Evolutionary conservation across 2,888 invertebrate genomes (phyloP).

Genomic region (Monoplex corrugatus): DNA sequence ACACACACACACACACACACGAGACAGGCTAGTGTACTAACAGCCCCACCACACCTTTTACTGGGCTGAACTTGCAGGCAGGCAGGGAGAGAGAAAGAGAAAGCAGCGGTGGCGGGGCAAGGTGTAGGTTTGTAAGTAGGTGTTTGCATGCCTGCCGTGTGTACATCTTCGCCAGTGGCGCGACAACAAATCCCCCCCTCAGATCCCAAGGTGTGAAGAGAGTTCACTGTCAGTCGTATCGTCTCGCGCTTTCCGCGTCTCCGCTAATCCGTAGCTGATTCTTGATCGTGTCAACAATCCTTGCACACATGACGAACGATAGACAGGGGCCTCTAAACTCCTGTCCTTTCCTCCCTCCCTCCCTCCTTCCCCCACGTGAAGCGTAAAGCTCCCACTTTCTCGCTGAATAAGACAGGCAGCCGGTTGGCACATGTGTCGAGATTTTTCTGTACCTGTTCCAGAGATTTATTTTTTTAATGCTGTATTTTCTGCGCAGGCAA

Average conservation of each 20-base stretch:
- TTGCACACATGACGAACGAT: no score
- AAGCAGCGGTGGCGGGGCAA: background rate
- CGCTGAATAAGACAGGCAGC: no score
- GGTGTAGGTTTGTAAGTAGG: background rate
- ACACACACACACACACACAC: background rate
- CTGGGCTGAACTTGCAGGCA: no score
- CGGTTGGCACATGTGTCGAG: no score
- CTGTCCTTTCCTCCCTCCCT: background rate
- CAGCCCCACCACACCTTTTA: background rate
- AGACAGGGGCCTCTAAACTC: no score
- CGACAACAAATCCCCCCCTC: constrained; percentile 15
- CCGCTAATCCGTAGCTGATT: background rate
- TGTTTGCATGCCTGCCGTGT: constrained; percentile 23
- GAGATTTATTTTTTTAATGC: no score
- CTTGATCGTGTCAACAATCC: background rate
- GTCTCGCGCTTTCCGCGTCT: background rate
- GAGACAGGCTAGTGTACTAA: background rate
- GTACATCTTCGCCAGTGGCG: constrained; percentile 4
- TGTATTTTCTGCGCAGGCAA: no score
- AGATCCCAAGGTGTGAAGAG: background rate
- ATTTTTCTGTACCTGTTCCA: no score
- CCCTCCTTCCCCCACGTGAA: no score
- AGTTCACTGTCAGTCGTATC: constrained; percentile 14
- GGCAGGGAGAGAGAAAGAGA: background rate
- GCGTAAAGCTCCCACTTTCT: no score